A percentile compares a stretch with the other conserved stretches of the same genome.
These are phyloP conservation scores for Tokudaia tokunoshimensis DNA, from an alignment of 2,797 vertebrate genomes.

Conservation along the genomic window DNA sequence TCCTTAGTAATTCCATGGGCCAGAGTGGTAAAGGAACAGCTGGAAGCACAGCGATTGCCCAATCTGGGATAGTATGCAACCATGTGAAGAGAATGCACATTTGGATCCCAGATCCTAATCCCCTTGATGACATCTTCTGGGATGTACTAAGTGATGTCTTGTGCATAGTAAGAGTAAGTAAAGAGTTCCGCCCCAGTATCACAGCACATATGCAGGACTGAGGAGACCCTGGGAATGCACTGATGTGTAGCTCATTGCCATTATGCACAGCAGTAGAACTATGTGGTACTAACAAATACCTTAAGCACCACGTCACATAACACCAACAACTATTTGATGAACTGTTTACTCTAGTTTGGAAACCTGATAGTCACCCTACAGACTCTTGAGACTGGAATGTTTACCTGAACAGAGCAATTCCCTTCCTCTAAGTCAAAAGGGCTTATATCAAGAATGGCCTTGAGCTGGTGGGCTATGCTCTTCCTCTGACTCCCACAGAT, in stretches of 20 bases:
- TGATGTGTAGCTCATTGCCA: fast-evolving
- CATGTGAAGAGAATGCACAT: background rate
- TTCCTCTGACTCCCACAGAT: background rate
- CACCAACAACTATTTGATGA: background rate
- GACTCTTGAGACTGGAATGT: background rate
- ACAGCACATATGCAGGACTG: fast-evolving
- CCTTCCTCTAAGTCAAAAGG: background rate
- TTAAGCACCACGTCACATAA: background rate
- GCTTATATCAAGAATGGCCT: background rate
- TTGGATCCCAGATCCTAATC: background rate
- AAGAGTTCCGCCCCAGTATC: fast-evolving
- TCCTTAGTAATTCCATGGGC: background rate
- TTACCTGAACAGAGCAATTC: background rate
- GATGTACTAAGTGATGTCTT: background rate
- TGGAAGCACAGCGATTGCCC: background rate
- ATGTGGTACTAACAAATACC: background rate
- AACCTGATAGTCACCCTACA: background rate
- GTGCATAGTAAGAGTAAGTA: background rate
- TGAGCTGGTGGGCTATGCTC: background rate
- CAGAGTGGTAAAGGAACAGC: too few species aligned
- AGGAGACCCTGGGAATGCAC: background rate
- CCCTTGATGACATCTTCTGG: background rate
- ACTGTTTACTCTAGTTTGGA: background rate
- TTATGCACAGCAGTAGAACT: background rate
- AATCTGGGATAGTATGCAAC: background rate